Conservation (phyloP, 2,797 vertebrate species). For the Danio tinwini region DNA sequence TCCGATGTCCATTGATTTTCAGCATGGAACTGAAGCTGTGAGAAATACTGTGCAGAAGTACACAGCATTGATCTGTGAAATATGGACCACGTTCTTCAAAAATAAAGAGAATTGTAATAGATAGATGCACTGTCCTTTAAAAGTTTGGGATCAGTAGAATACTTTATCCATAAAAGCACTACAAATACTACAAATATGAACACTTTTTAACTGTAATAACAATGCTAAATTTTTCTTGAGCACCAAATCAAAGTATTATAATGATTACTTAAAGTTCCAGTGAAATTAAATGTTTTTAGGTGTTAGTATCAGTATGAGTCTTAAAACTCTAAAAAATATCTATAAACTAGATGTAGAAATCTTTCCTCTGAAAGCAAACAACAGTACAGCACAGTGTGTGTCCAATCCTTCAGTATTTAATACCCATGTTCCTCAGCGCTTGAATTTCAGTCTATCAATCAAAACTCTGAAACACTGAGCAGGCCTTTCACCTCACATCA, state of each 20-base stretch:
- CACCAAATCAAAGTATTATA: too few relatives aligned
- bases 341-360: too few relatives aligned
- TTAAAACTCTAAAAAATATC: too few relatives aligned
- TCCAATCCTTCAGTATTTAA: neutral
- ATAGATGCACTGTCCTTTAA: too few relatives aligned
- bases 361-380: neutral
- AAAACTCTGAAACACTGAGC: constrained; percentile 1
- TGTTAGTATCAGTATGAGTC: too few relatives aligned
- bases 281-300: too few relatives aligned
- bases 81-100: neutral
- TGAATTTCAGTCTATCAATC: constrained; percentile 33
- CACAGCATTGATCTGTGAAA: neutral
- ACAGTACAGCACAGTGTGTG: neutral
- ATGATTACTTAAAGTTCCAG: too few relatives aligned
- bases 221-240: too few relatives aligned
- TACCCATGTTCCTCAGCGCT: neutral
- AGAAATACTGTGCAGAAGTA: neutral
- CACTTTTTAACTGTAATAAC: too few relatives aligned
- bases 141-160: too few relatives aligned
- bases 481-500: constrained; percentile 6
- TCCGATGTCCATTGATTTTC: neutral
- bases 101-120: neutral
- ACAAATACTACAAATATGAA: too few relatives aligned
- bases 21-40: neutral
- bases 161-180: too few relatives aligned